Percentiles rank a stretch among this genome's conserved stretches.
Evolutionary conservation across 1,140 invertebrate genomes (phyloP).

Genomic region (Gerris buenoi): DNA sequence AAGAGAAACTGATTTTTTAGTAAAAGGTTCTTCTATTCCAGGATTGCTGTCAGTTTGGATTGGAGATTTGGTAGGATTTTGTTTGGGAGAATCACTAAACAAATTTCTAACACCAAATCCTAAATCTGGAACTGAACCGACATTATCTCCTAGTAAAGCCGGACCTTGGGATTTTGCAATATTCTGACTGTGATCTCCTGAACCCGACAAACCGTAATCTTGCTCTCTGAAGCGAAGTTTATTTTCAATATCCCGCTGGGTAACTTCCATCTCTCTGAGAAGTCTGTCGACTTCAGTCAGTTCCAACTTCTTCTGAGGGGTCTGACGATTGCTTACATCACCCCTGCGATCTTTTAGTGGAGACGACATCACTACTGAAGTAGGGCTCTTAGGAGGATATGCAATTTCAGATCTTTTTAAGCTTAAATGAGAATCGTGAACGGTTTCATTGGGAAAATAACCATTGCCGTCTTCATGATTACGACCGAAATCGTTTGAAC

Average conservation of each 20-base stretch:
- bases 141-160: conserved; percentile 22
- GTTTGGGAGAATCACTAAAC: conserved; percentile 4
- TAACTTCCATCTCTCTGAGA: conserved; percentile 32
- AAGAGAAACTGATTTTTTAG: conserved; percentile 5
- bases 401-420: too few relatives aligned
- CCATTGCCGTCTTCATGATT: not conserved
- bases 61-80: not conserved
- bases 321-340: not conserved
- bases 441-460: not conserved
- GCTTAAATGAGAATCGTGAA: not conserved
- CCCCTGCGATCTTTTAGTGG: not conserved
- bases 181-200: not conserved
- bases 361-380: not conserved
- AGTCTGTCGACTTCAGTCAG: conserved; percentile 31
- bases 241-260: conserved; percentile 27
- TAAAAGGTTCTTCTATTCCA: conserved; percentile 13
- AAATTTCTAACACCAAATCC: conserved; percentile 26
- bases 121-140: conserved; percentile 29
- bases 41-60: conserved; percentile 5
- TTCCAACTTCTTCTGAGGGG: conserved; percentile 27
- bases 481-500: not conserved
- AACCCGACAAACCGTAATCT: conserved; percentile 6
- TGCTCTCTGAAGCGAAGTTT: conserved; percentile 16
- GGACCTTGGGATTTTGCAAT: not conserved
- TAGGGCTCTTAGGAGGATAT: not conserved